Conservation (phyloP, 2,113 vertebrate genomes). For the Chelonoidis abingdonii region DNA sequence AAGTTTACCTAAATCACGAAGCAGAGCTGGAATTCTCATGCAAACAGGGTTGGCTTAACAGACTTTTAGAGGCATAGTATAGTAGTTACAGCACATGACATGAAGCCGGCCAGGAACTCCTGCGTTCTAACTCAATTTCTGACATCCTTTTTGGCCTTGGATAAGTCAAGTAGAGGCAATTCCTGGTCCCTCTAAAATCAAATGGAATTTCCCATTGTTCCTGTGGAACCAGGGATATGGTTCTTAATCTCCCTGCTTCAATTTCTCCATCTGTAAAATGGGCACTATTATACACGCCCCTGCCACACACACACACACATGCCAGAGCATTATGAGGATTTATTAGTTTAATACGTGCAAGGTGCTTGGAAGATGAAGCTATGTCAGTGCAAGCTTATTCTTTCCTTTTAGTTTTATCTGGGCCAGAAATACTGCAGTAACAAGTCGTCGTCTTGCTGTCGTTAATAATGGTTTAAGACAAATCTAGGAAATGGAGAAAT, state of each 20-base stretch:
- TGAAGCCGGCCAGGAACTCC: background rate
- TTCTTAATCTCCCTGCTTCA: fast-evolving
- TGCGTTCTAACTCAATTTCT: background rate
- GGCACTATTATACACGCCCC: background rate
- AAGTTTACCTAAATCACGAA: background rate
- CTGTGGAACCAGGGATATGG: background rate
- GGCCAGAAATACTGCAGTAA: background rate
- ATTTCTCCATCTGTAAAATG: background rate
- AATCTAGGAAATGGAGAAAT: background rate
- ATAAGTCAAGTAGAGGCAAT: background rate
- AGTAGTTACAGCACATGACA: background rate
- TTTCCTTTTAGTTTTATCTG: background rate
- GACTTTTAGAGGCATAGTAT: background rate
- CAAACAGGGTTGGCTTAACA: fast-evolving
- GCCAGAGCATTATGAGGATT: background rate
- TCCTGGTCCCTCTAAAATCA: background rate
- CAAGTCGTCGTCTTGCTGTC: background rate
- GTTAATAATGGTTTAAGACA: background rate
- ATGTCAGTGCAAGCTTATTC: background rate
- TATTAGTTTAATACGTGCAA: background rate
- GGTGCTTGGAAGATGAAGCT: background rate
- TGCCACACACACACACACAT: background rate
- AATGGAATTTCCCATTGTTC: background rate
- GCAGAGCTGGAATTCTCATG: background rate
- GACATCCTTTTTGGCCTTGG: background rate